Base-by-base conservation (phyloP, 2,888 invertebrate genomes). In the Perizoma flavofasciatum region DNA sequence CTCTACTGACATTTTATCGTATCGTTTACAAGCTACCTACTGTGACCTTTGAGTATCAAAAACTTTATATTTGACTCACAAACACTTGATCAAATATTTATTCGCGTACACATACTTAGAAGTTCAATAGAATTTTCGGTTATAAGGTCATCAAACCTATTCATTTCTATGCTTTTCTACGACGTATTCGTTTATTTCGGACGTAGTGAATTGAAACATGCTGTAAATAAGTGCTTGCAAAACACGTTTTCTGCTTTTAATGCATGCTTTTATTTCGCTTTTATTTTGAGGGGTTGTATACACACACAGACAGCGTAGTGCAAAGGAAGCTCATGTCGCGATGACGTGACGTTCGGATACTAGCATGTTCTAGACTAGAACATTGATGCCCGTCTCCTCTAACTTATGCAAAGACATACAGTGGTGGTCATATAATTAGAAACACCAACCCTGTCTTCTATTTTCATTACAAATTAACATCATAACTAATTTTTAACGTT, bases 11-110 rank as follows among this genome's bases (percentile, higher is more conserved):
- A 46, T 46, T 34, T 49, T 55, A 49, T 49, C 55, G 8, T 55
- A 49, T 49, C 55, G 8, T 7, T 41, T 22, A 8, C 5, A 41
- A 44, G 22, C n/a, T 41, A 41, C n/a, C 4, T n/a, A 35, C 40
- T 44, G 6, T 54, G 50, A 50, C 54, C 54, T 54, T 54, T 44
- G 44, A 10, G 35, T 10, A 37, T 22, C 9, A 44, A 34, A 41
- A 44, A 39, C 43, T 43, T 43, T 49, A 10, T 55, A 37, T 11
- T 49, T 39, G 53, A 53, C 47, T 40, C 57, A 57, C n/a, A 7
- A 58, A 9, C 61, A 62, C 48, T 55, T 62, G 58, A 52, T 52
- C 48, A 46, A 62, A 59, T 55, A 62, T 54, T 57, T 43, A 49
- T 39, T 40, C 44, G 49, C 52, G 32, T 11, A 37, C 54, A 46